Evolutionary conservation across 1,140 invertebrate species (phyloP), one percentile per base, ranked within the genome.

Genomic region (Diorhabda sublineata): DNA sequence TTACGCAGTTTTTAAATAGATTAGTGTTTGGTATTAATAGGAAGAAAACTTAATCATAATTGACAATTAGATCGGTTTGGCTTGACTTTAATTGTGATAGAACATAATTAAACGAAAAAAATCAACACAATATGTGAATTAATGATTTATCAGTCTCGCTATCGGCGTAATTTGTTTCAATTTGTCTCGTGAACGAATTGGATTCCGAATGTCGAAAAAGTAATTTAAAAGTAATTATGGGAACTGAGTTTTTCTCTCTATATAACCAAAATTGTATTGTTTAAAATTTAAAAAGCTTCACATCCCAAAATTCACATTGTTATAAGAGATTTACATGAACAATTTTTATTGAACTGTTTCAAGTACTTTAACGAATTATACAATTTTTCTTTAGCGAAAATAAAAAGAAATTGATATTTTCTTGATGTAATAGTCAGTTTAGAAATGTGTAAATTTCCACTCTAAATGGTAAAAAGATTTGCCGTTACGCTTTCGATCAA

Each of bases 351-450:
- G 26, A 26, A 26, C 26, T 56, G n/a, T 56, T n/a, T 56, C n/a
- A 6, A 56, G n/a, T 56, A 7, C n/a, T 56, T 56, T n/a, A 7
- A 7, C 52, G n/a, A 56, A 7, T 56, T 1, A 56, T 56, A 56
- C 52, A 56, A 56, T 56, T 56, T 56, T 56, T 7, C n/a, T 56
- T n/a, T 56, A 6, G 6, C 52, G 52, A 2, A 56, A 56, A n/a
- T n/a, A n/a, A 56, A 56, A 56, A n/a, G 6, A 56, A 56, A 56
- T n/a, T 56, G 52, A 56, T 56, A 56, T 56, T 56, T 56, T 56
- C 52, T 6, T 56, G 2, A 6, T n/a, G 6, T 56, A 56, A 56
- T 26, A 26, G 26, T 26, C 26, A 26, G 26, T 26, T 26, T 26
- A 26, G 26, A 26, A 26, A 26, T 26, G 26, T 26, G 26, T 26